Base-by-base conservation (phyloP, 1,140 invertebrate species). In the Plodia interpunctella region DNA sequence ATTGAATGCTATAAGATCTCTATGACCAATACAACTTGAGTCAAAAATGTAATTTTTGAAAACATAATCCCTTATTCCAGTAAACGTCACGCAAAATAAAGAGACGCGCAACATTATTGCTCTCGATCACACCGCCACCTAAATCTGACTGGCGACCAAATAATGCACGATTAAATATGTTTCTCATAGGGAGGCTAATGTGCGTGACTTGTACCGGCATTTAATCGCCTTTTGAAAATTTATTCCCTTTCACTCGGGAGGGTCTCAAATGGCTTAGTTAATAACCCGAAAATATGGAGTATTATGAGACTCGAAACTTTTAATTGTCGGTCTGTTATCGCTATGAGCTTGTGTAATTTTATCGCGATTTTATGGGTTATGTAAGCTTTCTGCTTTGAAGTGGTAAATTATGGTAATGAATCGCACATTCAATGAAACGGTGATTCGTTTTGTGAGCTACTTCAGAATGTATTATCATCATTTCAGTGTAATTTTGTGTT, bases 121-220 rank as follows among this genome's bases (percentile, higher is more conserved):
- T 15, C 38, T 15, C 9, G n/a, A 44, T 44, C 38, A 15, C 38
- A 3, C n/a, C 38, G 38, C 38, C n/a, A 44, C 38, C 38, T n/a
- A 44, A 44, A 44, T 44, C 3, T 15, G n/a, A 44, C 38, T 80
- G 76, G 66, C 60, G 61, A 71, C 76, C 70, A 80, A 80, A 78
- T 78, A 87, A 82, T 79, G 72, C 70, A 68, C 70, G 68, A 83
- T 78, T 80, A 80, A 81, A 81, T 76, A 80, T 76, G 76, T 62
- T 65, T 68, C 65, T 21, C 57, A 73, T 72, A 57, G 72, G 63
- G 68, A 66, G 70, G 66, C 63, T 77, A 74, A 80, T 76, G 73
- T 74, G 72, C 78, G 74, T 85, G 82, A 85, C 72, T 85, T 66
- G 65, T 62, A 68, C 51, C 64, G 66, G 75, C 75, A 44, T 44